These are phyloP conservation scores for Furcifer pardalis DNA, from an alignment of 2,797 vertebrate genomes.

Conservation along the genomic window DNA sequence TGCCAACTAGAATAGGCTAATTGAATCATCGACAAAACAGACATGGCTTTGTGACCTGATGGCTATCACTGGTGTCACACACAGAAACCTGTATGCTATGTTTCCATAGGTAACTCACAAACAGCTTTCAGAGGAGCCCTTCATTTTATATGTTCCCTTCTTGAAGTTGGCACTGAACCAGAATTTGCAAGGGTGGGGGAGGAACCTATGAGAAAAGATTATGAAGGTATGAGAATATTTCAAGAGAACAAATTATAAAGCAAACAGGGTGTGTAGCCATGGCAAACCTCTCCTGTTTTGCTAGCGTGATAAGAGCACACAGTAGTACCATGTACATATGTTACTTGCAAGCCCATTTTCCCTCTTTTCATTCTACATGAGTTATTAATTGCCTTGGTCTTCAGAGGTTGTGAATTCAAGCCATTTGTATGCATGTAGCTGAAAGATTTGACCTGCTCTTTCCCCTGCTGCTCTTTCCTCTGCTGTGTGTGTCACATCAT, in stretches of 20 bases:
- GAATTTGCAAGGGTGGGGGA: slow-evolving; percentile 40
- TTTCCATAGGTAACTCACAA: neutral
- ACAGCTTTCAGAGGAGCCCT: neutral
- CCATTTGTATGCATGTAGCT: neutral
- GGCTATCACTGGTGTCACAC: neutral
- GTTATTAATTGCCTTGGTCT: slow-evolving; percentile 11
- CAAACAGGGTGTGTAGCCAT: slow-evolving; percentile 48
- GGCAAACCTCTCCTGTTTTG: slow-evolving; percentile 53
- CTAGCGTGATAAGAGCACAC: slow-evolving; percentile 39
- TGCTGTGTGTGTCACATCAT: neutral
- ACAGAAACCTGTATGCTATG: neutral
- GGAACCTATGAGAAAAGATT: slow-evolving; percentile 48
- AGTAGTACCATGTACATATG: slow-evolving; percentile 26
- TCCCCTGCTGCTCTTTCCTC: neutral
- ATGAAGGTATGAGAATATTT: slow-evolving; percentile 56
- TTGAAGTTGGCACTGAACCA: slow-evolving; percentile 45
- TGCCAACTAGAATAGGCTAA: no score
- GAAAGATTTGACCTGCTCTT: neutral
- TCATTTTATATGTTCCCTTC: slow-evolving; percentile 37
- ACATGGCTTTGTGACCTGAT: neutral
- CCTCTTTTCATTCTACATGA: slow-evolving; percentile 30
- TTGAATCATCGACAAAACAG: neutral
- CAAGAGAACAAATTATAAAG: slow-evolving; percentile 57
- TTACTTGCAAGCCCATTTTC: slow-evolving; percentile 42
- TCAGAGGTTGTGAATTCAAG: neutral